Evolutionary conservation across 92 coral and sea anemone genomes (phyloP), one percentile per base, ranked within the genome.

Genomic region (Porites evermanni): DNA sequence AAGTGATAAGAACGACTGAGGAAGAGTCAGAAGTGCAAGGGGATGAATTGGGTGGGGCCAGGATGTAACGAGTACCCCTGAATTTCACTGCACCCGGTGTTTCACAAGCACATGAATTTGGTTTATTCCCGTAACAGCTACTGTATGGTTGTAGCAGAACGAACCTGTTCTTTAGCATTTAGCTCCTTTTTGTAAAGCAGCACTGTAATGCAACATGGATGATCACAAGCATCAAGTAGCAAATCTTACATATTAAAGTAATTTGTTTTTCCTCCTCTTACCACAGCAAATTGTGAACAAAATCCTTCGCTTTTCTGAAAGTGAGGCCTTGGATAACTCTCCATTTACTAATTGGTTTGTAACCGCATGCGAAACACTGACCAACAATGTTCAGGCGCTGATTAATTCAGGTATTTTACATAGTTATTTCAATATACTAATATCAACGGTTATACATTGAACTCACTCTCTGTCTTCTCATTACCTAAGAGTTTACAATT

Each of bases 341-440:
- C 61, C 61, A 11, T 56, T 80, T 29, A 63, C 14, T 6, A 44
- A 87, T 26, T 87, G 90, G 90, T 84, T 80, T 52, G 24, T 53
- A 16, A 8, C 52, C 1, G 65, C 74, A 2, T 38, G 71, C 32
- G 52, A 72, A 44, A 52, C 29, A 80, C 68, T 87, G 50, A 63
- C 74, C 8, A 26, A 79, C 32, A 68, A 87, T 65, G 64, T 87
- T 51, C 68, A 29, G 79, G 63, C 51, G 23, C 77, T 87, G 77
- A 68, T 14, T 18, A 29, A 80, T 4, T 87, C 90, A 87, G 85
- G 90, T 80, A 53, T 75, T 74, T 4, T 51, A 50, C n/a, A 73
- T 2, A 11, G 7, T 56, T 11, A 8, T 14, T 17, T 56, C 61
- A 56, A 56, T 38, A 38, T 38, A 38, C 47, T 38, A 38, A 38